A percentile compares a stretch with the other conserved stretches of the same genome.
phyloP scores from a whole-genome alignment of 2,888 invertebrate species.

The Macaria notata region DNA sequence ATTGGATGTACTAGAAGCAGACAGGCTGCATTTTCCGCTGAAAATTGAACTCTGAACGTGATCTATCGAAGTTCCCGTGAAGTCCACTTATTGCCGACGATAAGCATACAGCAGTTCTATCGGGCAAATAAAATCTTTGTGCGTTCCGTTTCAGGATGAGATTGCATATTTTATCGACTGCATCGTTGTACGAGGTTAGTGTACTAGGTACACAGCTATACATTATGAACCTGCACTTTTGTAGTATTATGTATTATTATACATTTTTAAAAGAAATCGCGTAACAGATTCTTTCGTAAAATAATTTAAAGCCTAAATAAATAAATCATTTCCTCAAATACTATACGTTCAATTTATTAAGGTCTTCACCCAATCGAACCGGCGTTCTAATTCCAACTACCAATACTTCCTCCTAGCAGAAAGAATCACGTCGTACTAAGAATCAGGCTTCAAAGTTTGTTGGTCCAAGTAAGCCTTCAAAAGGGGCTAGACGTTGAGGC shows the following conservation, averaged over 20 bases:
- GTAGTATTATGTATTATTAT: too few relatives aligned
- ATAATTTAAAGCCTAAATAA: too few relatives aligned
- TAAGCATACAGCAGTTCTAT: slow-evolving; percentile 12
- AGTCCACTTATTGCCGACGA: slow-evolving; percentile 32
- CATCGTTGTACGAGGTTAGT: not conserved
- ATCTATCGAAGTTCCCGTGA: slow-evolving; percentile 48
- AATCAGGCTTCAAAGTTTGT: slow-evolving; percentile 29
- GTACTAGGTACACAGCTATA: too few relatives aligned
- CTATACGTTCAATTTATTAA: too few relatives aligned
- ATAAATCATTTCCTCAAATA: too few relatives aligned
- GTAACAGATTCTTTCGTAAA: too few relatives aligned
- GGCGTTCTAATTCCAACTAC: not conserved
- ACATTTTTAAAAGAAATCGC: too few relatives aligned
- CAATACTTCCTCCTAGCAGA: not conserved
- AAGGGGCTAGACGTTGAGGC: slow-evolving; percentile 32
- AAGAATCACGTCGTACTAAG: slow-evolving; percentile 16
- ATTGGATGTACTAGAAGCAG: slow-evolving; percentile 29
- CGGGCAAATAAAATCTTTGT: slow-evolving; percentile 6
- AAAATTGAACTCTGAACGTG: slow-evolving; percentile 52
- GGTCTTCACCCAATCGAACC: not conserved
- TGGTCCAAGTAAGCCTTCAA: slow-evolving; percentile 33
- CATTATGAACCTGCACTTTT: too few relatives aligned
- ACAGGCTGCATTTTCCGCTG: slow-evolving; percentile 25
- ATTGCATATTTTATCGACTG: not conserved
- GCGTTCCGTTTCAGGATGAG: not conserved